Conservation (phyloP, 64 coral and sea anemone species). For the Pocillopora verrucosa region DNA sequence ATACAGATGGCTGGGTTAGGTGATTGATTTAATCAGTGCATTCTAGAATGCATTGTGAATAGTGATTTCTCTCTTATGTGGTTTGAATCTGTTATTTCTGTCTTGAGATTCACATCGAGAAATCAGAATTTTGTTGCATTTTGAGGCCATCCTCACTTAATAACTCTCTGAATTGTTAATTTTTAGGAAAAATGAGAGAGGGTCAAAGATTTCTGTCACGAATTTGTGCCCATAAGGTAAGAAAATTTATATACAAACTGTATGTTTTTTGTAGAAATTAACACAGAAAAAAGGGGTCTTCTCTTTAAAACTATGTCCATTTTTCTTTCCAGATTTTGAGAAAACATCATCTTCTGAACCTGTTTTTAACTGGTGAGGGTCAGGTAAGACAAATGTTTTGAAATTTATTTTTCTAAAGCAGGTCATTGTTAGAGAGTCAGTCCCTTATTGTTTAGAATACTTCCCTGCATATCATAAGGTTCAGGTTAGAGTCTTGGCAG, state of each 20-base stretch:
- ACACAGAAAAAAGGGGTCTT: neutral
- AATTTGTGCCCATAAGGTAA: conserved; percentile 87
- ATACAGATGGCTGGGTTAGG: no score
- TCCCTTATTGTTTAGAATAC: no score
- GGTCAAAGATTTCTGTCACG: conserved; percentile 91
- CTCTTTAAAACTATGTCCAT: no score
- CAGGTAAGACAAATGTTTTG: conserved; percentile 51
- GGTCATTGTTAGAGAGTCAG: no score
- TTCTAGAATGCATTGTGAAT: neutral
- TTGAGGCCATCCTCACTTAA: neutral
- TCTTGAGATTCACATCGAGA: no score
- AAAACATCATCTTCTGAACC: conserved; percentile 71
- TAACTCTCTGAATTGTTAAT: neutral
- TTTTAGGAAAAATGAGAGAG: conserved; percentile 87
- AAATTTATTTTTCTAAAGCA: neutral
- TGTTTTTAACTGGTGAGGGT: conserved; percentile 89
- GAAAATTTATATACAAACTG: neutral
- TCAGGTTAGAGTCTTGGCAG: no score
- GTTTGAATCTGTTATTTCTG: no score
- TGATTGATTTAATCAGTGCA: no score
- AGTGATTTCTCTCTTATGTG: neutral
- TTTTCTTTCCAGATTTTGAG: conserved; percentile 59
- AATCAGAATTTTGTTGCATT: no score
- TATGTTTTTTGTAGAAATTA: neutral
- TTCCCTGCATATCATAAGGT: no score